These are phyloP conservation scores for Nemopilema nomurai DNA, from an alignment of 30 jellyfish, hydroid and myxozoan species.

Conservation along the genomic window DNA sequence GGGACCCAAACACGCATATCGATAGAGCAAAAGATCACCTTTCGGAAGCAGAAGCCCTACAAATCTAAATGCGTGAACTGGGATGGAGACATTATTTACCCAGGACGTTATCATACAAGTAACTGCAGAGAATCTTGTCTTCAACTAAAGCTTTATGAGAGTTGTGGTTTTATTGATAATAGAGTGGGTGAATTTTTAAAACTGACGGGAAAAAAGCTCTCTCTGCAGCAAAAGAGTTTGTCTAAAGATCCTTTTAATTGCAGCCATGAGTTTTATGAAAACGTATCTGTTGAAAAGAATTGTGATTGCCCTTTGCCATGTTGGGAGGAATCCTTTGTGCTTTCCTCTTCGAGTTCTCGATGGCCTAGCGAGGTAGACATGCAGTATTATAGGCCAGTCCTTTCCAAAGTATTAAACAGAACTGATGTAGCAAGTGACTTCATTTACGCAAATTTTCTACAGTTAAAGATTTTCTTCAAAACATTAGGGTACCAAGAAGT, in stretches of 20 bases:
- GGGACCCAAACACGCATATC: not conserved
- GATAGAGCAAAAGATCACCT: not conserved
- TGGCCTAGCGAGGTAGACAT: conserved; percentile 12
- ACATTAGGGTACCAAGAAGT: not conserved
- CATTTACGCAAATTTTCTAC: not conserved
- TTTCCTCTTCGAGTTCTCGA: not conserved
- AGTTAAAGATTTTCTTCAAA: not conserved
- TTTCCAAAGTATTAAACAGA: not conserved
- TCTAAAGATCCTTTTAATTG: not conserved
- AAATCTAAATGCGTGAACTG: not conserved
- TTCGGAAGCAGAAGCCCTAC: not conserved
- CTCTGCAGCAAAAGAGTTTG: not conserved
- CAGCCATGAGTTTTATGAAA: not conserved
- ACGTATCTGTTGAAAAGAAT: not conserved
- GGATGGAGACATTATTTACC: not conserved
- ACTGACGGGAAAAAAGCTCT: not conserved
- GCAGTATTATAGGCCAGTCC: conserved; percentile 6
- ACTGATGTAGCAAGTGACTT: not conserved
- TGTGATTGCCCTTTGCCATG: conserved; percentile 25
- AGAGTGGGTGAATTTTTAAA: not conserved
- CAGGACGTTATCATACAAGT: not conserved
- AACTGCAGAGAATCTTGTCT: not conserved
- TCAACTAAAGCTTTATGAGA: not conserved
- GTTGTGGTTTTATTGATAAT: not conserved
- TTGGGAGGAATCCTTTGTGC: not conserved